A percentile compares a stretch with the other conserved stretches of the same genome.
These are phyloP conservation scores for Magallana gigas DNA, from an alignment of 1,140 invertebrate species.

Conservation along the genomic window DNA sequence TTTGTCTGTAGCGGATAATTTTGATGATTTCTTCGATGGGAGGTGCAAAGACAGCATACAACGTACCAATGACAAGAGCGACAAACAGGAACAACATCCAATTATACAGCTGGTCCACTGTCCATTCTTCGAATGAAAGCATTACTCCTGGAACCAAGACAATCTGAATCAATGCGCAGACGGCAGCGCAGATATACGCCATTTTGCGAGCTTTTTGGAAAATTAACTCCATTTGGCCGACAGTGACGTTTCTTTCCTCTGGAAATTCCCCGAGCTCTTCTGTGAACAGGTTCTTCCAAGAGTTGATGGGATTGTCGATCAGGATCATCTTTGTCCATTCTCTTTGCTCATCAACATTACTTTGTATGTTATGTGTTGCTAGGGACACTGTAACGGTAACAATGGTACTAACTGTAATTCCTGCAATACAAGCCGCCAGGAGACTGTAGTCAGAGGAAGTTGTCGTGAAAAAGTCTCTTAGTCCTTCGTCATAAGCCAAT, in stretches of 20 bases:
- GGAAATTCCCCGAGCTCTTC: conserved; percentile 62
- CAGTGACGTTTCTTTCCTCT: conserved; percentile 22
- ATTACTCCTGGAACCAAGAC: conserved; percentile 65
- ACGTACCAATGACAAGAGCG: conserved; percentile 63
- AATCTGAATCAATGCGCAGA: conserved; percentile 62
- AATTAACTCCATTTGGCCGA: conserved; percentile 49
- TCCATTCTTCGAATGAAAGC: conserved; percentile 60
- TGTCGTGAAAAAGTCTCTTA: conserved; percentile 53
- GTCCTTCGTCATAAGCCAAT: conserved; percentile 50
- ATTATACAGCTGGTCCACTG: conserved; percentile 58
- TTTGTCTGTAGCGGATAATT: background rate
- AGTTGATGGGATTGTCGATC: conserved; percentile 78
- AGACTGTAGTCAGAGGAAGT: conserved; percentile 56
- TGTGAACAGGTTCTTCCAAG: conserved; percentile 73
- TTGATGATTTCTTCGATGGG: conserved; percentile 66
- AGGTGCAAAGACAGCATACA: conserved; percentile 64
- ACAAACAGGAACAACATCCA: conserved; percentile 62
- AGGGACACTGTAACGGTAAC: conserved; percentile 52
- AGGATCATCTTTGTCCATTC: conserved; percentile 78
- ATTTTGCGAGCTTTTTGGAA: conserved; percentile 63
- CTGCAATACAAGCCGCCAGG: conserved; percentile 39
- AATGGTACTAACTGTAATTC: conserved; percentile 29
- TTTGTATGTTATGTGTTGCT: conserved; percentile 43
- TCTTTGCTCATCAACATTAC: conserved; percentile 45
- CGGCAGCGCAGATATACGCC: conserved; percentile 60